Evolutionary conservation across 1,140 invertebrate genomes (phyloP), one percentile per base, ranked within the genome.

Genomic region (Brachionus rotundiformis): DNA sequence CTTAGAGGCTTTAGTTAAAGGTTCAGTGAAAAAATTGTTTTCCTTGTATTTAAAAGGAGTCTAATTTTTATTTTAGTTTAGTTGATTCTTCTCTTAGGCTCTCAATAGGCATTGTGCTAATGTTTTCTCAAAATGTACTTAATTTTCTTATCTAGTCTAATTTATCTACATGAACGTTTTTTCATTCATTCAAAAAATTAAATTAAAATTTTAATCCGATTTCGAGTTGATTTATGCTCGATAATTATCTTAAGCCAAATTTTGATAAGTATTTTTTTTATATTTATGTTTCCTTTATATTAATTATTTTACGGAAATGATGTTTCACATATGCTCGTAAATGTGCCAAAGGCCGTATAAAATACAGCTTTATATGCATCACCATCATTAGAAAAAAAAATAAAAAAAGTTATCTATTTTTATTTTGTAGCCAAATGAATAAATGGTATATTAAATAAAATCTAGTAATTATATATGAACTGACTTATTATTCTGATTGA

Each of bases 11-110:
- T 19, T 68, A n/a, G 29, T 33, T 68, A 68, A 68, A 68, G 63
- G 63, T 68, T 68, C 63, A 68, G 16, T 68, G 63, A 68, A 68
- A 68, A 68, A 33, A 68, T 63, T 63, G 61, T 63, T 63, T 63
- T 63, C 61, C 61, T 63, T 63, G 29, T 29, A 63, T 63, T 33
- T 63, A 63, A 63, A 63, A 63, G 61, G 61, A 63, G 29, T 63
- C 61, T 63, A 63, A 33, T 33, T 33, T 63, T 54, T 39, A 10
- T 39, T 6, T 39, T 5, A 19, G 5, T 54, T 54, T 54, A 54
- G 61, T 63, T n/a, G 61, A 63, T 29, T 63, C 16, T 63, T 63
- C 29, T 63, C 61, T 27, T n/a, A 33, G 29, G 29, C 25, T 27
- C 29, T 63, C 8, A 33, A 11, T 31, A 63, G 61, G 10, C 61